A percentile compares a stretch with the other conserved stretches of the same genome.
Conservation (phyloP, 1,140 invertebrate species). For the Aphaenogaster floridana region DNA sequence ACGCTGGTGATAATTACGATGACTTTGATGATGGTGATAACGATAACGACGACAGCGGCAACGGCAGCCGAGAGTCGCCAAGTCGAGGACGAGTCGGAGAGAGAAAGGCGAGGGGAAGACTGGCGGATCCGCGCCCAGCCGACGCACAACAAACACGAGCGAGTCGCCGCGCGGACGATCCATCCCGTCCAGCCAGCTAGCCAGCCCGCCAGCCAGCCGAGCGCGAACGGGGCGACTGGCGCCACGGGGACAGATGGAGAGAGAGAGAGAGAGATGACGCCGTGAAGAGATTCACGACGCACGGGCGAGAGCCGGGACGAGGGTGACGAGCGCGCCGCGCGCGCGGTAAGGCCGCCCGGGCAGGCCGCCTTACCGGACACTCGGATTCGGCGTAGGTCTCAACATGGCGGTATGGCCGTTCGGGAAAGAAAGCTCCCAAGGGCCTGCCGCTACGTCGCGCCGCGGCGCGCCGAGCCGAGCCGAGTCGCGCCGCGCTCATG, state of each 20-base stretch:
- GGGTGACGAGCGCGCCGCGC: slow-evolving; percentile 17
- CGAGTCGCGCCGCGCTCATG: slow-evolving; percentile 67
- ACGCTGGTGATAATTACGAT: background rate
- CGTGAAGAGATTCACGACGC: slow-evolving; percentile 56
- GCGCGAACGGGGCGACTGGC: slow-evolving; percentile 65
- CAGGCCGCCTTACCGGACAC: slow-evolving; percentile 74
- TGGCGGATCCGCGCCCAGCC: slow-evolving; percentile 78
- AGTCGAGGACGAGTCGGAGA: slow-evolving; percentile 67
- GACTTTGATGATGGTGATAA: background rate
- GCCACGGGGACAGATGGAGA: slow-evolving; percentile 21
- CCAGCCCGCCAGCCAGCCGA: background rate
- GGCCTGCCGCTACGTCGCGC: slow-evolving; percentile 75
- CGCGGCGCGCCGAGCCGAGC: slow-evolving; percentile 38
- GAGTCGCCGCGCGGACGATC: slow-evolving; percentile 69
- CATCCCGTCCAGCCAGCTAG: slow-evolving; percentile 21
- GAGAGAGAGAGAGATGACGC: slow-evolving; percentile 59
- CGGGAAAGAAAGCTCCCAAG: slow-evolving; percentile 86
- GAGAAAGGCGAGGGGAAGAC: slow-evolving; percentile 70
- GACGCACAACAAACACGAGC: slow-evolving; percentile 80
- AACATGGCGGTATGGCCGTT: slow-evolving; percentile 86
- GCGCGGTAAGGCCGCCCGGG: slow-evolving; percentile 55
- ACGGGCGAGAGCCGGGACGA: slow-evolving; percentile 23
- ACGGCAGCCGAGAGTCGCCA: slow-evolving; percentile 49
- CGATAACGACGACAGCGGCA: slow-evolving; percentile 9
- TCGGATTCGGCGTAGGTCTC: slow-evolving; percentile 83